Conservation (phyloP, 30 jellyfish, hydroid and myxozoan species). For the Nemopilema nomurai region DNA sequence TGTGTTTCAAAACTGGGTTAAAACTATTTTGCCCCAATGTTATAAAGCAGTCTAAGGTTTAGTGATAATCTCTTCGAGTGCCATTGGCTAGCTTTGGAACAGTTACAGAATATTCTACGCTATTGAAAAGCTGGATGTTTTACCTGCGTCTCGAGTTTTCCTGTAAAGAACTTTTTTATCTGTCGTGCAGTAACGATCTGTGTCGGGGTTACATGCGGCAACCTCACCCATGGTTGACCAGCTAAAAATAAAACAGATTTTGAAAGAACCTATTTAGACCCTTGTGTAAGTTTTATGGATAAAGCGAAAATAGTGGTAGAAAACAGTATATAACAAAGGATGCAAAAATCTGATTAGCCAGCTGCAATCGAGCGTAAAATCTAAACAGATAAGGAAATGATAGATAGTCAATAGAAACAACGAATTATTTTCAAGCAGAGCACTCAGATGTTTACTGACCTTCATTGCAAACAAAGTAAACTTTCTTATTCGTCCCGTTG, state of each 20-base stretch:
- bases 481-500: constrained; percentile 85
- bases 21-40: too few species aligned
- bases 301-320: too few species aligned
- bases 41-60: too few species aligned
- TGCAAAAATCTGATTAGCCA: too few species aligned
- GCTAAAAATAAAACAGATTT: constrained; percentile 28
- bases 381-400: neutral
- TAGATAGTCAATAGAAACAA: neutral
- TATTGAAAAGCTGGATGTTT: neutral
- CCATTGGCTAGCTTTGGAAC: too few species aligned
- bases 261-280: too few species aligned
- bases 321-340: too few species aligned
- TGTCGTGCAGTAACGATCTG: constrained; percentile 78
- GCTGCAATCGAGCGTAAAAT: too few species aligned
- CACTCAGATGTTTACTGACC: constrained; percentile 44
- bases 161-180: constrained; percentile 81
- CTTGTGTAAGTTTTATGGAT: too few species aligned
- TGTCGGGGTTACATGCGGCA: constrained; percentile 96
- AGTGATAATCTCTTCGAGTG: too few species aligned
- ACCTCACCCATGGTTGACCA: constrained; percentile 87
- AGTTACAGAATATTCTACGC: too few species aligned
- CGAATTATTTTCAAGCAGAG: neutral
- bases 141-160: constrained; percentile 83
- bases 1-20: too few species aligned
- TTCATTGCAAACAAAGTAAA: constrained; percentile 92